Percentiles rank a stretch among this genome's conserved stretches.
phyloP scores from a whole-genome alignment of 2,113 vertebrate species.

The Albula glossodonta region DNA sequence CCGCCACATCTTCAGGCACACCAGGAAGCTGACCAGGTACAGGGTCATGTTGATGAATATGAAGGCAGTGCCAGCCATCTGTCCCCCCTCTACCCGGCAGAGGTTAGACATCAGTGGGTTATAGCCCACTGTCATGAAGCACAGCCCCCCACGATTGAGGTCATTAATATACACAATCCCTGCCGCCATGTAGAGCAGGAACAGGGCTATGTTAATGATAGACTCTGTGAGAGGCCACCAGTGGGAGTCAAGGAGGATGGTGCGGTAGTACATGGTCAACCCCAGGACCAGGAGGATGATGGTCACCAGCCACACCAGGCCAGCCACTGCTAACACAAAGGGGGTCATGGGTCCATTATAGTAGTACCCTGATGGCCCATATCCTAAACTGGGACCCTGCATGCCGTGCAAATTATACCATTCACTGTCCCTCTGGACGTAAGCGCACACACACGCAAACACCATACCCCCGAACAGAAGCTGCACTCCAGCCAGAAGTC shows the following conservation, averaged over 20 bases:
- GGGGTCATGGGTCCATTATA: conserved; percentile 75
- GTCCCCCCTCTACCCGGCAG: conserved; percentile 71
- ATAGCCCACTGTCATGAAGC: conserved; percentile 63
- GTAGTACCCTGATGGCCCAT: conserved; percentile 53
- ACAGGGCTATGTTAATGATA: conserved; percentile 57
- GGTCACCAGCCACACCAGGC: conserved; percentile 68
- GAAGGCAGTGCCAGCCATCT: conserved; percentile 73
- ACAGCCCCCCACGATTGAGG: conserved; percentile 73
- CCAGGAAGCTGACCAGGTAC: conserved; percentile 65
- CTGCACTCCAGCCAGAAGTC: conserved; percentile 66
- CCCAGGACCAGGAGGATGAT: conserved; percentile 65
- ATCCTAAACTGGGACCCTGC: conserved; percentile 24
- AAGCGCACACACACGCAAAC: conserved; percentile 70
- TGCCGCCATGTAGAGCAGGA: conserved; percentile 62
- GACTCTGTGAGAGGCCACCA: conserved; percentile 80
- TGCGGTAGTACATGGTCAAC: conserved; percentile 72
- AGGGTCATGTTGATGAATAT: conserved; percentile 69
- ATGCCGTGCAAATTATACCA: conserved; percentile 66
- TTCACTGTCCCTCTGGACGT: conserved; percentile 74
- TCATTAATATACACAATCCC: conserved; percentile 74
- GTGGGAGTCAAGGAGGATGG: conserved; percentile 69
- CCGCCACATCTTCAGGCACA: conserved; percentile 70
- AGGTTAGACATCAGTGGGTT: conserved; percentile 62
- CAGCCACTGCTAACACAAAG: conserved; percentile 67
- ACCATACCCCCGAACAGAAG: conserved; percentile 75